These are phyloP conservation scores for Distichodus sexfasciatus DNA, from an alignment of 2,797 vertebrate genomes.

Conservation along the genomic window DNA sequence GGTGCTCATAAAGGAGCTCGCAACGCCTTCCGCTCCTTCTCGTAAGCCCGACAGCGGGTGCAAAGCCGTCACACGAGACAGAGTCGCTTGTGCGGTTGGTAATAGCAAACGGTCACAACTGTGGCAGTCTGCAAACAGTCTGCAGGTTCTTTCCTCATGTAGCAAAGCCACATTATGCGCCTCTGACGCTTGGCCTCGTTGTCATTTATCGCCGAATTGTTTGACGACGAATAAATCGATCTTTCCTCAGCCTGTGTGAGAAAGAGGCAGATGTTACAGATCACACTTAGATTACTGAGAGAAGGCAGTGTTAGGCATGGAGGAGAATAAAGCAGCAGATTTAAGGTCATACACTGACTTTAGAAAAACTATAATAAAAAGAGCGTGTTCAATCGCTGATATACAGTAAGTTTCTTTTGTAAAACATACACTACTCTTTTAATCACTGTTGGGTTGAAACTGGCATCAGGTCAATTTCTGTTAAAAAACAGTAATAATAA, in stretches of 20 bases:
- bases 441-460: too few relatives aligned
- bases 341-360: too few relatives aligned
- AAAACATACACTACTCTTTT: too few relatives aligned
- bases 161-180: not conserved
- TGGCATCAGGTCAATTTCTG: too few relatives aligned
- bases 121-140: not conserved
- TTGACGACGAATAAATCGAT: not conserved
- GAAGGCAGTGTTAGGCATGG: not conserved
- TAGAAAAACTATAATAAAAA: too few relatives aligned
- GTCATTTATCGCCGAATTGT: not conserved
- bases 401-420: too few relatives aligned
- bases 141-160: not conserved
- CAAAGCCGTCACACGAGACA: not conserved
- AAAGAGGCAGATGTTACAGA: not conserved
- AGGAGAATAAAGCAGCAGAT: too few relatives aligned
- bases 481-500: too few relatives aligned
- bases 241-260: not conserved
- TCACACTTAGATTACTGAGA: not conserved
- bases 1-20: constrained; percentile 24
- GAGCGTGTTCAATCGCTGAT: too few relatives aligned
- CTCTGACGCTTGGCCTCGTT: not conserved
- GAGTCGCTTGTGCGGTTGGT: not conserved
- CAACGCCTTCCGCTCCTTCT: not conserved
- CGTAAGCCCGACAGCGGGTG: constrained; percentile 6
- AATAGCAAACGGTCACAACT: not conserved